These are phyloP conservation scores for Tridacna crocea DNA, from an alignment of 2,888 invertebrate species.

Conservation along the genomic window DNA sequence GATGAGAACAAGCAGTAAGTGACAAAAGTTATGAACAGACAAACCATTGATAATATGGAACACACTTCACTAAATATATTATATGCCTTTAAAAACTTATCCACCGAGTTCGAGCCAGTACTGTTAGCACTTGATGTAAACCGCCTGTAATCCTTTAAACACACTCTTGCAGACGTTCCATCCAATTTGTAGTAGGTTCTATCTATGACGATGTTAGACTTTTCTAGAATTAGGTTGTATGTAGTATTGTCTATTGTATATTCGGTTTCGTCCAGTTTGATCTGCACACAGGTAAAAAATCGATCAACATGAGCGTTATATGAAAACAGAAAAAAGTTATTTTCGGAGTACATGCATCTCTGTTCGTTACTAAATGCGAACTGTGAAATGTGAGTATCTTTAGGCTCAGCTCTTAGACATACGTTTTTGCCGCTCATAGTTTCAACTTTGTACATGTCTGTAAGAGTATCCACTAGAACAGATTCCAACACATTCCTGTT, in stretches of 20 bases:
- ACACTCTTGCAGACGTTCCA: constrained; percentile 11
- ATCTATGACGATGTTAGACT: background rate
- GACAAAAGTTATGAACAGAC: constrained; percentile 56
- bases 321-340: background rate
- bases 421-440: background rate
- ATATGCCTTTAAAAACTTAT: background rate
- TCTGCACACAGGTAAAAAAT: constrained; percentile 29
- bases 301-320: background rate
- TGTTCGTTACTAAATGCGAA: background rate
- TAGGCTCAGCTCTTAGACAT: constrained; percentile 10
- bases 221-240: background rate
- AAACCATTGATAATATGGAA: constrained; percentile 55
- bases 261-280: background rate
- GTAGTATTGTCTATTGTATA: background rate
- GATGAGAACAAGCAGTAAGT: constrained; percentile 60
- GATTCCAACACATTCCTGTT: constrained; percentile 3
- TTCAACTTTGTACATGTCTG: background rate
- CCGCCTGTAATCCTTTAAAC: constrained; percentile 19
- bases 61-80: constrained; percentile 39
- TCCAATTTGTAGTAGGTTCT: background rate
- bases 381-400: background rate
- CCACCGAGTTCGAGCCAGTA: background rate
- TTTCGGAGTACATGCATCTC: background rate
- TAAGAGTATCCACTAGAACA: constrained; percentile 2
- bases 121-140: background rate